Conservation (phyloP, 1,140 invertebrate species). For the Saxidomus purpurata region DNA sequence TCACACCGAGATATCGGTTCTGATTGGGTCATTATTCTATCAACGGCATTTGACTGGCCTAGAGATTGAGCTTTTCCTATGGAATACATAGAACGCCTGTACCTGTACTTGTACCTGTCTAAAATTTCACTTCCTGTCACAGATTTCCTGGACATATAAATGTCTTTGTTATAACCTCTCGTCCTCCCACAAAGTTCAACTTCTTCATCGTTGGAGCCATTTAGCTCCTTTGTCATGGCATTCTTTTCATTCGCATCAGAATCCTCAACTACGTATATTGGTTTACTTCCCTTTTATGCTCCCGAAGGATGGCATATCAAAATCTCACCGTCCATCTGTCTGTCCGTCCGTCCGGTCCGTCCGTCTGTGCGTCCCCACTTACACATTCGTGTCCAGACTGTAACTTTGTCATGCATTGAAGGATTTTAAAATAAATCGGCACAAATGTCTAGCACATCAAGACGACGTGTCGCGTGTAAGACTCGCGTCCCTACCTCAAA, state of each 20-base stretch:
- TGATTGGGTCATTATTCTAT: not conserved
- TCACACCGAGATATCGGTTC: not conserved
- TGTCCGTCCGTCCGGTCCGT: too few species aligned
- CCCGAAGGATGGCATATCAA: too few species aligned
- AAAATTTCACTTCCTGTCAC: conserved; percentile 59
- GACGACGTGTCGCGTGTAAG: too few species aligned
- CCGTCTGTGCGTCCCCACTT: too few species aligned
- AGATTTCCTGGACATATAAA: conserved; percentile 57
- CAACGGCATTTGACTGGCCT: not conserved
- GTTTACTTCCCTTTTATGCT: conserved; percentile 16
- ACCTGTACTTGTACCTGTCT: conserved; percentile 42
- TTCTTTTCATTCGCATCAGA: not conserved
- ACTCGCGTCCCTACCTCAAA: too few species aligned
- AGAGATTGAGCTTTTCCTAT: conserved; percentile 12
- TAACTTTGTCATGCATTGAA: too few species aligned
- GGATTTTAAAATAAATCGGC: too few species aligned
- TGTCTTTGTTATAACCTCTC: conserved; percentile 49
- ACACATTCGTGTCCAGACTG: too few species aligned
- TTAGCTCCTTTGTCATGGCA: not conserved
- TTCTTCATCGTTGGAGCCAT: conserved; percentile 32
- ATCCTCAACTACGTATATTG: conserved; percentile 2
- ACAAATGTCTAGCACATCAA: too few species aligned
- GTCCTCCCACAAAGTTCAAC: conserved; percentile 46
- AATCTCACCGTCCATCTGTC: too few species aligned
- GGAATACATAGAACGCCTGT: too few species aligned